These are phyloP conservation scores for Mareca strepera DNA, from an alignment of 2,797 vertebrate genomes.

Conservation along the genomic window DNA sequence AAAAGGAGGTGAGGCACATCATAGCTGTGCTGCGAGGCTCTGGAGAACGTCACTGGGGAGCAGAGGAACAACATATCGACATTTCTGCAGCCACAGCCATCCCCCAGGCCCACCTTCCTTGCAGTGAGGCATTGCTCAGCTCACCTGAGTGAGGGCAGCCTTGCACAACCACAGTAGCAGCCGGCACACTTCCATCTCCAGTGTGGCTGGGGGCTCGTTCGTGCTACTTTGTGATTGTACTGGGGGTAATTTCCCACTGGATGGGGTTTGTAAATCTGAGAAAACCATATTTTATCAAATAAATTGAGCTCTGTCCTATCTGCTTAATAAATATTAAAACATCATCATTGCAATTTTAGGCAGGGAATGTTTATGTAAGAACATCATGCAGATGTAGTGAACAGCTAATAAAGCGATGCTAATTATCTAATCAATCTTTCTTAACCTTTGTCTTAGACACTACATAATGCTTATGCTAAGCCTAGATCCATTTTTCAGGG, in stretches of 20 bases:
- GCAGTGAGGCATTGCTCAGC: not conserved
- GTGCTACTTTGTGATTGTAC: not conserved
- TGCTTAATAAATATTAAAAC: constrained; percentile 53
- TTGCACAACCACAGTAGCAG: not conserved
- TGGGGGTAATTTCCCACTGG: not conserved
- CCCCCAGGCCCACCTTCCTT: not conserved
- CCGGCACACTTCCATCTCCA: fast-evolving
- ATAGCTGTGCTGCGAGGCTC: not conserved
- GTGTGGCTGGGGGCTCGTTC: fast-evolving
- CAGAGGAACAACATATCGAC: not conserved
- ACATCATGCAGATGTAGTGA: constrained; percentile 48
- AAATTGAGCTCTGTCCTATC: not conserved
- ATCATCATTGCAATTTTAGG: constrained; percentile 18
- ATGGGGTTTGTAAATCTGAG: not conserved
- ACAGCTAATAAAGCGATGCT: constrained; percentile 48
- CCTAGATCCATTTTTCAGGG: constrained; percentile 61
- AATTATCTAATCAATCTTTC: constrained; percentile 74
- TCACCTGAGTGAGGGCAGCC: fast-evolving
- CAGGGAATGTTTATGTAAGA: constrained; percentile 40
- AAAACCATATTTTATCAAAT: not conserved
- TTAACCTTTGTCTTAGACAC: constrained; percentile 71
- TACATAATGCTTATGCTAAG: constrained; percentile 8
- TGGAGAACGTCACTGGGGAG: not conserved
- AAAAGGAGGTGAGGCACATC: fast-evolving
- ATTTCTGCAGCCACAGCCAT: not conserved